phyloP scores from a whole-genome alignment of 37 sponge, comb jelly and placozoan genomes.

The Cliona cf. orientalis region DNA sequence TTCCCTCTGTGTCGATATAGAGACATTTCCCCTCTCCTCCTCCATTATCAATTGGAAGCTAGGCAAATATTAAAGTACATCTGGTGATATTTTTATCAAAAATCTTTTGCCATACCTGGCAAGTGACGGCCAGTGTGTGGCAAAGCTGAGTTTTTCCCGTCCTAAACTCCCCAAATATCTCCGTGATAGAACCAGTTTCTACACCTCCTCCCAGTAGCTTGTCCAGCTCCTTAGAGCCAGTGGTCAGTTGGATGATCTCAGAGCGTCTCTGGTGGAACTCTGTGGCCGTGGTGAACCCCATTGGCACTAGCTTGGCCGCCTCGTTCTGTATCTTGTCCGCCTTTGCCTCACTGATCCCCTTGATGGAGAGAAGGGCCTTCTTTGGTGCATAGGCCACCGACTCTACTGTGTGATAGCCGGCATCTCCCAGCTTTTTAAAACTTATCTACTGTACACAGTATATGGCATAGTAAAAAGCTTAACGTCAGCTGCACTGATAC shows the following conservation, averaged over 20 bases:
- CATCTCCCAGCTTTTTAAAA: conserved; percentile 95
- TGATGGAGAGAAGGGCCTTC: conserved; percentile 92
- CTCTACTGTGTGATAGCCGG: conserved; percentile 98
- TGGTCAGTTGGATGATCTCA: conserved; percentile 96
- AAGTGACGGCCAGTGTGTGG: conserved; percentile 98
- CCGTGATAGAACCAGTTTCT: conserved; percentile 99
- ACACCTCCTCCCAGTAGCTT: conserved; percentile 96
- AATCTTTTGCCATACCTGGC: conserved; percentile 96
- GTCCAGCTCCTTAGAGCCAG: conserved; percentile 97
- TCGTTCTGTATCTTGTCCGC: conserved; percentile 96
- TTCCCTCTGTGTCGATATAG: conserved; percentile 99
- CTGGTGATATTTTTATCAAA: no score
- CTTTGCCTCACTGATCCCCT: conserved; percentile 99
- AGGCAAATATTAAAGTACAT: no score
- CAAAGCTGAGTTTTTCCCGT: conserved; percentile 99
- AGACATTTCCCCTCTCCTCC: conserved; percentile 98
- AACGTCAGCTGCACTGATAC: conserved; percentile 94
- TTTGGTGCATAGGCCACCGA: conserved; percentile 98
- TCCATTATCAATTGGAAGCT: conserved; percentile 95
- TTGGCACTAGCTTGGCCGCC: conserved; percentile 93
- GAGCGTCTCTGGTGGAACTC: conserved; percentile 96
- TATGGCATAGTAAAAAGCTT: no score
- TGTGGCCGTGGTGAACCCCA: conserved; percentile 99
- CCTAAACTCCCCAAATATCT: conserved; percentile 98
- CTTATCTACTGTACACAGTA: no score